Percentiles rank a stretch among this genome's conserved stretches.
Evolutionary conservation across 2,113 vertebrate genomes (phyloP).

Genomic region (Quiscalus mexicanus): DNA sequence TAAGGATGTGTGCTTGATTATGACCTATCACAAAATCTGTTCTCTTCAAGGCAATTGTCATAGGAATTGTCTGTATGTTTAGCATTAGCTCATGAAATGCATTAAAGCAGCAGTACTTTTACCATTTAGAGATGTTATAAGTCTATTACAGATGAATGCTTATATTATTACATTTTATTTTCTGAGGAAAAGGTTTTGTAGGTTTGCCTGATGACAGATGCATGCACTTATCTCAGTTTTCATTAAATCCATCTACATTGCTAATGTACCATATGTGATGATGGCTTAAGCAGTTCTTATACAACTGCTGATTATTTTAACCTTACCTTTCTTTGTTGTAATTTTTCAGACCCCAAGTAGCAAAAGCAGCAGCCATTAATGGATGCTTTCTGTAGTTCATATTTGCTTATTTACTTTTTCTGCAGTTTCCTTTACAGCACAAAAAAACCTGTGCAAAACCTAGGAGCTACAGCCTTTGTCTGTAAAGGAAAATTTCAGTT

Average conservation of each 20-base stretch:
- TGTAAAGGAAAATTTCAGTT: neutral
- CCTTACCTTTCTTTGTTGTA: neutral
- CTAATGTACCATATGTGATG: neutral
- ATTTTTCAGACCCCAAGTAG: constrained; percentile 20
- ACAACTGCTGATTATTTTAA: constrained; percentile 20
- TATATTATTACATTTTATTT: neutral
- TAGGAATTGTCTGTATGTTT: constrained; percentile 23
- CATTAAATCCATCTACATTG: neutral
- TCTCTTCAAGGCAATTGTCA: constrained; percentile 39
- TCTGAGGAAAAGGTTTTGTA: neutral
- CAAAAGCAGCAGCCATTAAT: neutral
- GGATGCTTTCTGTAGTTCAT: neutral
- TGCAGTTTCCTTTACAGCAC: neutral
- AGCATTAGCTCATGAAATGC: constrained; percentile 54
- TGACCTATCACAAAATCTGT: constrained; percentile 62
- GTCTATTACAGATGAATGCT: neutral
- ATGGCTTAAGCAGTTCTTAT: neutral
- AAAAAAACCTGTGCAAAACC: neutral
- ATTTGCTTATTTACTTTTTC: neutral
- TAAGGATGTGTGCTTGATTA: constrained; percentile 63
- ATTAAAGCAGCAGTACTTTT: constrained; percentile 14
- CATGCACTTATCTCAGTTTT: neutral
- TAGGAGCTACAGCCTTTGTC: neutral
- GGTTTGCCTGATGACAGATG: neutral
- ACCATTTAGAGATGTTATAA: neutral